A percentile compares a stretch with the other conserved stretches of the same genome.
These are phyloP conservation scores for Clarias gariepinus DNA, from an alignment of 2,113 vertebrate genomes.

Conservation along the genomic window DNA sequence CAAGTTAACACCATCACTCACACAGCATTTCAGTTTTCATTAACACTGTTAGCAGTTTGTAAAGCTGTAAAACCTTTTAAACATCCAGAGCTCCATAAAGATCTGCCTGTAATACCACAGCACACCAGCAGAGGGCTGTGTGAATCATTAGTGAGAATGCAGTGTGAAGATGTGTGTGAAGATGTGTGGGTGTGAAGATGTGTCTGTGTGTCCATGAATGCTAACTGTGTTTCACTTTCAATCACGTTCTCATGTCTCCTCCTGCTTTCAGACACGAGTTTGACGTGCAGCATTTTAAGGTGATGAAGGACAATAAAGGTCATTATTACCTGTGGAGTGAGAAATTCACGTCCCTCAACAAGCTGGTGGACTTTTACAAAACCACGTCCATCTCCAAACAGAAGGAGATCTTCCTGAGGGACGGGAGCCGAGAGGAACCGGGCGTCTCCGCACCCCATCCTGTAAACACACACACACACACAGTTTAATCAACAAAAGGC, in stretches of 20 bases:
- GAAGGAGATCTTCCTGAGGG: conserved; percentile 84
- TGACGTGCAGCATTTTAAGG: conserved; percentile 97
- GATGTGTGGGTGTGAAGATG: not conserved
- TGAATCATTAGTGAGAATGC: not conserved
- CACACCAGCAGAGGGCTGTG: not conserved
- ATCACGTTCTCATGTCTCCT: not conserved
- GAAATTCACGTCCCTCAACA: conserved; percentile 92
- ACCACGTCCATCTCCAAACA: conserved; percentile 87
- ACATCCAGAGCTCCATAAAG: not conserved
- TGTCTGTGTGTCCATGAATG: not conserved
- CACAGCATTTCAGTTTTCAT: no score
- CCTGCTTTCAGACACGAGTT: conserved; percentile 79
- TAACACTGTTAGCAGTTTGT: no score
- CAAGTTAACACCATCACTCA: no score
- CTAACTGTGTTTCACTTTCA: not conserved
- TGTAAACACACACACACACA: conserved; percentile 40
- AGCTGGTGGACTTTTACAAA: conserved; percentile 93
- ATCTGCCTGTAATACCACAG: not conserved
- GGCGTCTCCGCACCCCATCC: conserved; percentile 28
- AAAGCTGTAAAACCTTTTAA: no score
- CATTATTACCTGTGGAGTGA: conserved; percentile 93
- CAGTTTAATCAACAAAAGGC: not conserved
- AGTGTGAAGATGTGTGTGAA: not conserved
- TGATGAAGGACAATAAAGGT: conserved; percentile 87
- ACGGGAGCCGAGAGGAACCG: conserved; percentile 67